Conservation (phyloP, 2,888 invertebrate species). For the Cryptus armator region DNA sequence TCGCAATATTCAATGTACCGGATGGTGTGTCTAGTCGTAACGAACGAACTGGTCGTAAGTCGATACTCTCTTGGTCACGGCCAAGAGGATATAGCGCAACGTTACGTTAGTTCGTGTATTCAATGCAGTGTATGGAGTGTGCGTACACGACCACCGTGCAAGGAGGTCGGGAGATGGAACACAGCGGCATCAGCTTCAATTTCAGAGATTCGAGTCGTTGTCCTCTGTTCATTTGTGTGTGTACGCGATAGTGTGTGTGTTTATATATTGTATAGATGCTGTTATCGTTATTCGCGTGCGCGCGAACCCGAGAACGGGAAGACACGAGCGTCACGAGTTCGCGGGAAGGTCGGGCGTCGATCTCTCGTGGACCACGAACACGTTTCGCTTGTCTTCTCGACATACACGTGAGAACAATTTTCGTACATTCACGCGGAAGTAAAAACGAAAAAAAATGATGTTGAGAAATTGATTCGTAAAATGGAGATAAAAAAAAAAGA, state of each 20-base stretch:
- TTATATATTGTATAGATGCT: not conserved
- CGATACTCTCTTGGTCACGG: conserved; percentile 63
- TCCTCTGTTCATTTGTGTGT: not conserved
- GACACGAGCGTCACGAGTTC: conserved; percentile 64
- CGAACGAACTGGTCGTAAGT: conserved; percentile 62
- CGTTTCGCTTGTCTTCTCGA: not conserved
- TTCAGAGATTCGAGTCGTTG: conserved; percentile 58
- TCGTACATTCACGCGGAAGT: not conserved
- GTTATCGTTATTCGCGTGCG: conserved; percentile 15
- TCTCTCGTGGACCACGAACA: conserved; percentile 35
- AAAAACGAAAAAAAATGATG: not conserved
- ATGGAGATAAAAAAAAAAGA: too few species aligned
- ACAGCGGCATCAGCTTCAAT: conserved; percentile 54
- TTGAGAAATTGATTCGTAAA: too few species aligned
- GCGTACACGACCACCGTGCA: conserved; percentile 53
- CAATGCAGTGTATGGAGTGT: conserved; percentile 16
- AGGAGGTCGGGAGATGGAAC: conserved; percentile 34
- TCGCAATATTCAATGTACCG: conserved; percentile 30
- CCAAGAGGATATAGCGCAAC: conserved; percentile 50
- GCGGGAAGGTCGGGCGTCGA: conserved; percentile 62
- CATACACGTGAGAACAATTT: not conserved
- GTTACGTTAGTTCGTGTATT: not conserved
- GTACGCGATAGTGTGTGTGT: not conserved
- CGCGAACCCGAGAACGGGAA: conserved; percentile 47
- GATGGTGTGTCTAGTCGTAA: conserved; percentile 54